Conservation (phyloP, 2,888 invertebrate species). For the Drosophila dives region DNA sequence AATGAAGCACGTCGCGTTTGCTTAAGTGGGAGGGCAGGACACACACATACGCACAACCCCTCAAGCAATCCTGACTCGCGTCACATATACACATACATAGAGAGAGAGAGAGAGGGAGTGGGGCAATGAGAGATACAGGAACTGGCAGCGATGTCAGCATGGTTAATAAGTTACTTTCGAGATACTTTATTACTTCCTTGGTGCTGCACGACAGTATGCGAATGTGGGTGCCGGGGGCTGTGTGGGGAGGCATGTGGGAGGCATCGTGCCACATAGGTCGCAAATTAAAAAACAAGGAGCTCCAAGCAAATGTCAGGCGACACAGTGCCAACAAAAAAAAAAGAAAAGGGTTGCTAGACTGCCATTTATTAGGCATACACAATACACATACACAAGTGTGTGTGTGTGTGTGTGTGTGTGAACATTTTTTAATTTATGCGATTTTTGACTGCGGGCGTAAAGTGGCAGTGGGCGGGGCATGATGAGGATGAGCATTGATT, state of each 20-base stretch:
- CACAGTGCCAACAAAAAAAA: conserved; percentile 22
- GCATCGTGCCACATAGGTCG: conserved; percentile 1
- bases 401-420: conserved; percentile 50
- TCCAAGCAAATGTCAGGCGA: conserved; percentile 30
- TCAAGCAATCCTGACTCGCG: conserved; percentile 27
- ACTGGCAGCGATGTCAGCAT: conserved; percentile 76
- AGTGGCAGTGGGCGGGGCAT: conserved; percentile 5
- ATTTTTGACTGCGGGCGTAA: conserved; percentile 64
- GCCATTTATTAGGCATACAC: conserved; percentile 54
- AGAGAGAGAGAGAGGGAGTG: conserved; percentile 34
- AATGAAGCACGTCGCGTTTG: conserved; percentile 70
- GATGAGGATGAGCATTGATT: conserved; percentile 29
- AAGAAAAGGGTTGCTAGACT: conserved; percentile 59
- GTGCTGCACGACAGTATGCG: conserved; percentile 53
- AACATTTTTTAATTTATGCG: conserved; percentile 77
- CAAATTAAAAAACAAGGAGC: conserved; percentile 40
- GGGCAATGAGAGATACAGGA: conserved; percentile 50
- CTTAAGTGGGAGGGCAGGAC: conserved; percentile 31
- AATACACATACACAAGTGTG: conserved; percentile 7
- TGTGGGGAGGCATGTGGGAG: neutral
- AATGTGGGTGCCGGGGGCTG: neutral
- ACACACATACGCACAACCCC: conserved; percentile 23
- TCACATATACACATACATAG: conserved; percentile 8
- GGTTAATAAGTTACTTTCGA: conserved; percentile 81
- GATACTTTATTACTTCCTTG: conserved; percentile 82